Evolutionary conservation across 2,113 vertebrate genomes (phyloP).

Genomic region (Mastomys coucha): DNA sequence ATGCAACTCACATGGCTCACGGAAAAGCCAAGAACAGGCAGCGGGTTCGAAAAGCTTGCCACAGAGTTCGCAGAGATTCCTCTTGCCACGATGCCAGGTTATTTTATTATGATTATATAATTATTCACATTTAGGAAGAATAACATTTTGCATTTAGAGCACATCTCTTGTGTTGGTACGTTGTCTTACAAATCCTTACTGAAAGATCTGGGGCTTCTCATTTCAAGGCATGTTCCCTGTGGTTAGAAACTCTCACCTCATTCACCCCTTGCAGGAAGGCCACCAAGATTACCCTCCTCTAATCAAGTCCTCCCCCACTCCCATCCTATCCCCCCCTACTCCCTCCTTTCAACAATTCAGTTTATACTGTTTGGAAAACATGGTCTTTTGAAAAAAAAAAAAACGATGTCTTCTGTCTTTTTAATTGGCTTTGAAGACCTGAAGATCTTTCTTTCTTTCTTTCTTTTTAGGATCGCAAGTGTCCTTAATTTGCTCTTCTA

Average conservation of each 20-base stretch:
- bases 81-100: constrained; percentile 39
- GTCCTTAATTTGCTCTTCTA: constrained; percentile 55
- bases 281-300: constrained; percentile 35
- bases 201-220: background rate
- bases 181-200: constrained; percentile 17
- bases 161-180: constrained; percentile 31
- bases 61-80: background rate
- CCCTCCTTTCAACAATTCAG: constrained; percentile 6
- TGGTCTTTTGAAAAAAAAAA: background rate
- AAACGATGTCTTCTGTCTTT: constrained; percentile 52
- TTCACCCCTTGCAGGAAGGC: constrained; percentile 55
- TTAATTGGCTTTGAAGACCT: constrained; percentile 71
- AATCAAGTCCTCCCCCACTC: background rate
- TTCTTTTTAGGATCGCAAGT: constrained; percentile 38
- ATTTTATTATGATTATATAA: constrained; percentile 66
- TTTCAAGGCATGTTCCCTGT: constrained; percentile 10
- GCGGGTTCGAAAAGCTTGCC: background rate
- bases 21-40: constrained; percentile 31
- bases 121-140: constrained; percentile 56
- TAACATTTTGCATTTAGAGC: constrained; percentile 50
- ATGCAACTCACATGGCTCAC: background rate
- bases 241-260: background rate
- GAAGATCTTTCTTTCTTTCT: constrained; percentile 30
- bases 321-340: background rate
- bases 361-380: constrained; percentile 60